Percentiles rank a stretch among this genome's conserved stretches.
Evolutionary conservation across 2,797 vertebrate genomes (phyloP).

Genomic region (Acipenser transmontanus): DNA sequence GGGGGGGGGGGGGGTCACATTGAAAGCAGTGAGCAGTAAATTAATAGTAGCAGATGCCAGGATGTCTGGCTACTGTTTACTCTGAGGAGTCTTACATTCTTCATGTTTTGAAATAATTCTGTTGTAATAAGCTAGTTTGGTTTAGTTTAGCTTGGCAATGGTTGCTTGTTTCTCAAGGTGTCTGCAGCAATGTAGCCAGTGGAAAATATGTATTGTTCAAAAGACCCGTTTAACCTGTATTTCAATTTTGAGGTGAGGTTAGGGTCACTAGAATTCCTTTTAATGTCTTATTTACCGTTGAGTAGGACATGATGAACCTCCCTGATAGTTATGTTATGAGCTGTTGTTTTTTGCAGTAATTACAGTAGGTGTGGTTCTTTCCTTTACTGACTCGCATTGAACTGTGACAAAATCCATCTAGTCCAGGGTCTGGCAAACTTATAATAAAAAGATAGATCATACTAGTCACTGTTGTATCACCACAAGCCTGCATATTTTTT

Average conservation of each 20-base stretch:
- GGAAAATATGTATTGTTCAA: slow-evolving; percentile 60
- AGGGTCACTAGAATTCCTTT: slow-evolving; percentile 61
- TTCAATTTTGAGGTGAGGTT: slow-evolving; percentile 48
- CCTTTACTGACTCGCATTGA: background rate
- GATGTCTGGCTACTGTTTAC: slow-evolving; percentile 67
- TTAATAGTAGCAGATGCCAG: slow-evolving; percentile 68
- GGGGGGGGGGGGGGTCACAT: slow-evolving; percentile 49
- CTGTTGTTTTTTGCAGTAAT: background rate
- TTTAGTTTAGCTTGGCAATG: slow-evolving; percentile 50
- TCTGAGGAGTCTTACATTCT: slow-evolving; percentile 40
- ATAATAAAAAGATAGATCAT: background rate
- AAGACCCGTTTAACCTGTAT: slow-evolving; percentile 18
- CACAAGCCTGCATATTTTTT: background rate
- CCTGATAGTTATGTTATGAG: too few species aligned
- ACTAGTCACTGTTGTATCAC: slow-evolving; percentile 11
- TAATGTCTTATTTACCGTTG: slow-evolving; percentile 58
- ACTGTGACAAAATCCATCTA: slow-evolving; percentile 6
- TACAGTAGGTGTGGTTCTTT: slow-evolving; percentile 5
- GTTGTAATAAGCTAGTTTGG: slow-evolving; percentile 46
- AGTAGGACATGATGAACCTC: too few species aligned
- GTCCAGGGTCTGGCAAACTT: background rate
- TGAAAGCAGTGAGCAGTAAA: slow-evolving; percentile 78
- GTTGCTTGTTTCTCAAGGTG: slow-evolving; percentile 55
- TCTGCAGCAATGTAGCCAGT: slow-evolving; percentile 53
- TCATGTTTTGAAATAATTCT: slow-evolving; percentile 48